A percentile compares a stretch with the other conserved stretches of the same genome.
These are phyloP conservation scores for Drosophila sordidula DNA, from an alignment of 2,888 invertebrate species.

Conservation along the genomic window DNA sequence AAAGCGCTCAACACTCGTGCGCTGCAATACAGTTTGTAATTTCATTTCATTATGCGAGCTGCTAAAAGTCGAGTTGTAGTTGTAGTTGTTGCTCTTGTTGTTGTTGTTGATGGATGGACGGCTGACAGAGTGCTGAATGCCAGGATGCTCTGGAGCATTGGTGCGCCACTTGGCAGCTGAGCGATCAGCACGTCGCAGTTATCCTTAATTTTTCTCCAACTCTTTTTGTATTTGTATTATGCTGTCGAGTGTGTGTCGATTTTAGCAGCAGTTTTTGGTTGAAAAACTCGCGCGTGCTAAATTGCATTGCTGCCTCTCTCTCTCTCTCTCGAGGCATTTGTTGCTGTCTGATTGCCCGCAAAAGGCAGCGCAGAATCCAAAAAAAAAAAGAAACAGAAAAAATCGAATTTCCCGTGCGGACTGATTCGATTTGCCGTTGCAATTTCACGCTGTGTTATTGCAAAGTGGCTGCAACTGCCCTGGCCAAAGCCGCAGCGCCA, in stretches of 20 bases:
- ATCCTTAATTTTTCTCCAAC: slow-evolving; percentile 29
- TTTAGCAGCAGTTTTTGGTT: slow-evolving; percentile 45
- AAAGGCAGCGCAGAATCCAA: slow-evolving; percentile 52
- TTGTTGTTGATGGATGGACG: slow-evolving; percentile 46
- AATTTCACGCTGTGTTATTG: slow-evolving; percentile 84
- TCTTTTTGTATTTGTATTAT: slow-evolving; percentile 1
- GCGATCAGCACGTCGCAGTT: slow-evolving; percentile 42
- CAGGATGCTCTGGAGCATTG: slow-evolving; percentile 24
- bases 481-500: slow-evolving; percentile 39
- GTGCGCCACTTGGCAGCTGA: slow-evolving; percentile 45
- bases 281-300: slow-evolving; percentile 47
- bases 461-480: slow-evolving; percentile 80
- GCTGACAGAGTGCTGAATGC: slow-evolving; percentile 20
- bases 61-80: slow-evolving; percentile 39
- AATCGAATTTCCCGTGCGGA: slow-evolving; percentile 84
- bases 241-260: slow-evolving; percentile 26
- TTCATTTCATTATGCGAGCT: slow-evolving; percentile 71
- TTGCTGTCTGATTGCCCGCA: slow-evolving; percentile 80
- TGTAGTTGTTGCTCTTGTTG: slow-evolving; percentile 20
- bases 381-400: slow-evolving; percentile 43
- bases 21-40: slow-evolving; percentile 71
- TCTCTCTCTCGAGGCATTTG: slow-evolving; percentile 56
- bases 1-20: slow-evolving; percentile 39
- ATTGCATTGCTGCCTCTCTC: slow-evolving; percentile 56
- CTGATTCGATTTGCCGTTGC: slow-evolving; percentile 85